These are phyloP conservation scores for Pyxicephalus adspersus DNA, from an alignment of 2,113 vertebrate genomes.

Conservation along the genomic window DNA sequence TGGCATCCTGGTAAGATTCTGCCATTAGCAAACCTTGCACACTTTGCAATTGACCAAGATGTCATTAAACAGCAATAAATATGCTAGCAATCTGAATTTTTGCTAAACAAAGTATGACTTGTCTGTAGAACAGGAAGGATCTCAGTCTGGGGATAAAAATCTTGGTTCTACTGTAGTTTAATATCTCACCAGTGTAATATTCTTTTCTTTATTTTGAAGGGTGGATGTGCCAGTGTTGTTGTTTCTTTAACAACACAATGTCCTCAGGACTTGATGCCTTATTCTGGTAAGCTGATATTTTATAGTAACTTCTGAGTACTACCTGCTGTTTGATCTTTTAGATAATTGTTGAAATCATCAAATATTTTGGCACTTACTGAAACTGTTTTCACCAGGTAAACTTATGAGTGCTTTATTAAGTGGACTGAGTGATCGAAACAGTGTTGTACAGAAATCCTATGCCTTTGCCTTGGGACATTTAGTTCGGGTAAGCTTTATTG, in stretches of 20 bases:
- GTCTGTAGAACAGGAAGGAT: too few relatives aligned
- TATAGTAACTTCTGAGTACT: background rate
- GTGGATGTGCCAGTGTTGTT: slow-evolving; percentile 94
- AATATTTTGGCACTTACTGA: background rate
- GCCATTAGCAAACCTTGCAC: too few relatives aligned
- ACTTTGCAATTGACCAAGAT: too few relatives aligned
- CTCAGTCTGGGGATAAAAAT: too few relatives aligned
- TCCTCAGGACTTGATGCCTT: slow-evolving; percentile 92
- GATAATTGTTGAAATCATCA: slow-evolving; percentile 10
- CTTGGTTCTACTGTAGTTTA: too few relatives aligned
- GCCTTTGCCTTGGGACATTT: slow-evolving; percentile 94
- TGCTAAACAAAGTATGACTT: too few relatives aligned
- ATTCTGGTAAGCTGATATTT: slow-evolving; percentile 79
- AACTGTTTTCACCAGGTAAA: slow-evolving; percentile 79
- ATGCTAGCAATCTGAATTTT: too few relatives aligned
- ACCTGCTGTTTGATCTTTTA: background rate
- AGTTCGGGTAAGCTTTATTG: slow-evolving; percentile 81
- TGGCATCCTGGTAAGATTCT: too few relatives aligned
- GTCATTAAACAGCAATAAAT: too few relatives aligned
- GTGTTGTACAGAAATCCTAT: slow-evolving; percentile 89
- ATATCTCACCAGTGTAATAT: too few relatives aligned
- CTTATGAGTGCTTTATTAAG: slow-evolving; percentile 92
- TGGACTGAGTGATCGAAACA: slow-evolving; percentile 89
- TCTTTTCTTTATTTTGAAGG: slow-evolving; percentile 70
- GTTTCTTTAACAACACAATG: slow-evolving; percentile 95